These are phyloP conservation scores for Tenodera sinensis DNA, from an alignment of 2,888 invertebrate species.

Conservation along the genomic window DNA sequence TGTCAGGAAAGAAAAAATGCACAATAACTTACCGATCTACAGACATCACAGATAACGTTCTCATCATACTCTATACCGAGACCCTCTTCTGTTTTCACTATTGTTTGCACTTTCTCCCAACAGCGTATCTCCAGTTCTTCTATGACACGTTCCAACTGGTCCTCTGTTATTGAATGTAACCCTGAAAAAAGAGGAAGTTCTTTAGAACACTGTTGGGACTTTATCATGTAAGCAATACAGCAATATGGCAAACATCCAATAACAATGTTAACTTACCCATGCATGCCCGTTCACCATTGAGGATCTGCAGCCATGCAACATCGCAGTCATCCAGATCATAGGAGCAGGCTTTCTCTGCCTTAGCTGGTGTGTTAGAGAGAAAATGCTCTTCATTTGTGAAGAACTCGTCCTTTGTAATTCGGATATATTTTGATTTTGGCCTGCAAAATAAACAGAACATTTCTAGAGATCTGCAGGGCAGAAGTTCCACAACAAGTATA, in stretches of 20 bases:
- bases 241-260: neutral
- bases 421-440: slow-evolving; percentile 88
- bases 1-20: too few species aligned
- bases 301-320: slow-evolving; percentile 79
- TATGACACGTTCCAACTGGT: slow-evolving; percentile 85
- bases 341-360: slow-evolving; percentile 88
- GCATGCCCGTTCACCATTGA: slow-evolving; percentile 83
- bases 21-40: slow-evolving; percentile 67
- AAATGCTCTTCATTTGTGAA: slow-evolving; percentile 81
- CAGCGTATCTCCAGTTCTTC: slow-evolving; percentile 91
- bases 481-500: too few species aligned
- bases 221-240: too few species aligned
- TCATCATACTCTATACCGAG: slow-evolving; percentile 97
- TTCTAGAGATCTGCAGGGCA: too few species aligned
- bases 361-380: slow-evolving; percentile 78
- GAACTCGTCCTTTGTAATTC: slow-evolving; percentile 83
- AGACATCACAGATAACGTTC: slow-evolving; percentile 98
- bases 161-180: slow-evolving; percentile 71
- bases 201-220: too few species aligned
- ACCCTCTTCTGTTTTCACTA: slow-evolving; percentile 87
- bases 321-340: slow-evolving; percentile 95
- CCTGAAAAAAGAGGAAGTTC: slow-evolving; percentile 43
- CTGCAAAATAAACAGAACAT: slow-evolving; percentile 50
- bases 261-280: slow-evolving; percentile 42
- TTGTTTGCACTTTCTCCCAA: slow-evolving; percentile 90